phyloP scores from a whole-genome alignment of 2,888 invertebrate species.

The Sphaerophoria taeniata region DNA sequence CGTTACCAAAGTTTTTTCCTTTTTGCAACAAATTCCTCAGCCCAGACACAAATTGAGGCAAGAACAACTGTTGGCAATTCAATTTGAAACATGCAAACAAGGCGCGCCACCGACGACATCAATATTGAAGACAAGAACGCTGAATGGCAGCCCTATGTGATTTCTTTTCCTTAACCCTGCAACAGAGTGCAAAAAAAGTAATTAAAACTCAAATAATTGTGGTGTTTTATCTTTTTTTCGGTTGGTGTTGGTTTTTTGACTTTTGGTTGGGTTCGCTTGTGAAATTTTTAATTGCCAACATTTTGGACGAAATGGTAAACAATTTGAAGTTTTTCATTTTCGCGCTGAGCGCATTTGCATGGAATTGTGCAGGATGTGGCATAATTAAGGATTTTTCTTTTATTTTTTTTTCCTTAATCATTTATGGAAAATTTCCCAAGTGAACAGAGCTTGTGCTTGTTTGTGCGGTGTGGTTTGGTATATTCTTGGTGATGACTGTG shows the following conservation, averaged over 20 bases:
- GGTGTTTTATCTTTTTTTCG: constrained; percentile 72
- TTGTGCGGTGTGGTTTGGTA: neutral
- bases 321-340: constrained; percentile 72
- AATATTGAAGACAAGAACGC: constrained; percentile 53
- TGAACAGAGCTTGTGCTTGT: constrained; percentile 21
- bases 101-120: constrained; percentile 54
- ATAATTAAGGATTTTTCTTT: constrained; percentile 65
- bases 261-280: constrained; percentile 22
- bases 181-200: constrained; percentile 69
- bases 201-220: constrained; percentile 72
- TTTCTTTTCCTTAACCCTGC: constrained; percentile 59
- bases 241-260: constrained; percentile 14
- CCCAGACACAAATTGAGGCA: constrained; percentile 18
- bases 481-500: constrained; percentile 44
- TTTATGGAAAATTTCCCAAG: constrained; percentile 72
- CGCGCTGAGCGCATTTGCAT: constrained; percentile 60
- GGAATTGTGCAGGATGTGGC: constrained; percentile 71
- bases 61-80: constrained; percentile 64
- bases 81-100: constrained; percentile 71
- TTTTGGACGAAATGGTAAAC: constrained; percentile 72
- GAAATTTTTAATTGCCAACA: constrained; percentile 72
- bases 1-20: constrained; percentile 49
- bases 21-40: neutral
- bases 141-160: constrained; percentile 68
- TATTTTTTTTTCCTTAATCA: constrained; percentile 40